These are phyloP conservation scores for Zoanthus sansibaricus DNA, from an alignment of 92 coral and sea anemone species.

Conservation along the genomic window DNA sequence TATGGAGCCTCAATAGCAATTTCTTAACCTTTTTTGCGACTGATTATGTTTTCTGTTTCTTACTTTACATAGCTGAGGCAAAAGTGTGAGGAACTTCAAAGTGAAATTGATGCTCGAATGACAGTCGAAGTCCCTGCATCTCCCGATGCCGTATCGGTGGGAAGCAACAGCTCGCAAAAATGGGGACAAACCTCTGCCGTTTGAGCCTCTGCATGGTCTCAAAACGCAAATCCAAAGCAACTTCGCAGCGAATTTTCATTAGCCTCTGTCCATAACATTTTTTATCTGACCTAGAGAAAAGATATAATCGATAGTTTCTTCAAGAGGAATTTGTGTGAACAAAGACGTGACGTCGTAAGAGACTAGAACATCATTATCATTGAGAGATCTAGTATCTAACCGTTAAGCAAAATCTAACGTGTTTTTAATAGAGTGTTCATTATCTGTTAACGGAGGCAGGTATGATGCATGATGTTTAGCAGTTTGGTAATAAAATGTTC, in stretches of 20 bases:
- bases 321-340: neutral
- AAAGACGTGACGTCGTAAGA: neutral
- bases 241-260: no score
- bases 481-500: slow-evolving; percentile 36
- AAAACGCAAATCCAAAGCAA: no score
- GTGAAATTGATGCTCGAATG: slow-evolving; percentile 90
- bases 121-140: slow-evolving; percentile 93
- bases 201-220: slow-evolving; percentile 16
- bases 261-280: no score
- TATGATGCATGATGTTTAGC: neutral
- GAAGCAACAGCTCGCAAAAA: slow-evolving; percentile 86
- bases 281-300: no score
- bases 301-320: no score
- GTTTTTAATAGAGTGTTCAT: neutral
- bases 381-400: neutral
- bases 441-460: slow-evolving; percentile 19
- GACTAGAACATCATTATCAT: no score
- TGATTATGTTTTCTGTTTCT: neutral
- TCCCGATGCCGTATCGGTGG: slow-evolving; percentile 91
- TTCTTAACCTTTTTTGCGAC: neutral
- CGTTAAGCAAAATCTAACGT: neutral
- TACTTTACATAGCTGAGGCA: slow-evolving; percentile 80
- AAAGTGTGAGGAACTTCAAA: slow-evolving; percentile 95
- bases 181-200: slow-evolving; percentile 93
- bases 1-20: no score